Evolutionary conservation across 2,888 invertebrate species (phyloP).

Genomic region (Elysia crispata): DNA sequence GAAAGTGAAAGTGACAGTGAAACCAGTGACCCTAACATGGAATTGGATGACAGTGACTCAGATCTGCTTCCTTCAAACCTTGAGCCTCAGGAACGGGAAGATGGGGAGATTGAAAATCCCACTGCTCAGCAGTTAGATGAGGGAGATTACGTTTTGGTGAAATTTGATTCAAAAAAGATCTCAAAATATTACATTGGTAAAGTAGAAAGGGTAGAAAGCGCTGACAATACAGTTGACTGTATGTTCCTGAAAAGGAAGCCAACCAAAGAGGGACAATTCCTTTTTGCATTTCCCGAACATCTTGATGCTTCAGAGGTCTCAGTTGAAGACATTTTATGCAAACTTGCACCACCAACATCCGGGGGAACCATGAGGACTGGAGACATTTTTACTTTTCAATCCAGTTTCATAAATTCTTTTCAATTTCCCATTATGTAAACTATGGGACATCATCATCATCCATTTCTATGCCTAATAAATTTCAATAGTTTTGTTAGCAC

Average conservation of each 20-base stretch:
- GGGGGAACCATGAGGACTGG: neutral
- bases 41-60: constrained; percentile 6
- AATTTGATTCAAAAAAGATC: neutral
- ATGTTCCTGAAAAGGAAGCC: neutral
- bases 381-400: constrained; percentile 5
- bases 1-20: neutral
- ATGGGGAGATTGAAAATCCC: constrained; percentile 2
- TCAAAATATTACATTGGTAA: too few relatives aligned
- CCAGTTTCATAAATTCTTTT: neutral
- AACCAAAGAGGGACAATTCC: neutral
- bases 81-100: neutral
- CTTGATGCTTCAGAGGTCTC: constrained; percentile 4
- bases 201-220: neutral
- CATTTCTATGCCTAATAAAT: too few relatives aligned
- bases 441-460: neutral
- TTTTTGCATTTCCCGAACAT: neutral
- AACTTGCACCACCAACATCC: constrained; percentile 2
- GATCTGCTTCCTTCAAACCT: neutral
- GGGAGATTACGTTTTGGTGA: neutral
- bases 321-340: neutral
- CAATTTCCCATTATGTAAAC: neutral
- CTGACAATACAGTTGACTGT: neutral
- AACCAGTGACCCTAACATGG: neutral
- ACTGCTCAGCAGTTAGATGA: neutral
- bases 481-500: too few relatives aligned